Percentiles rank a stretch among this genome's conserved stretches.
These are phyloP conservation scores for Oscheius sp. DNA, from an alignment of 1,140 invertebrate genomes.

Conservation along the genomic window DNA sequence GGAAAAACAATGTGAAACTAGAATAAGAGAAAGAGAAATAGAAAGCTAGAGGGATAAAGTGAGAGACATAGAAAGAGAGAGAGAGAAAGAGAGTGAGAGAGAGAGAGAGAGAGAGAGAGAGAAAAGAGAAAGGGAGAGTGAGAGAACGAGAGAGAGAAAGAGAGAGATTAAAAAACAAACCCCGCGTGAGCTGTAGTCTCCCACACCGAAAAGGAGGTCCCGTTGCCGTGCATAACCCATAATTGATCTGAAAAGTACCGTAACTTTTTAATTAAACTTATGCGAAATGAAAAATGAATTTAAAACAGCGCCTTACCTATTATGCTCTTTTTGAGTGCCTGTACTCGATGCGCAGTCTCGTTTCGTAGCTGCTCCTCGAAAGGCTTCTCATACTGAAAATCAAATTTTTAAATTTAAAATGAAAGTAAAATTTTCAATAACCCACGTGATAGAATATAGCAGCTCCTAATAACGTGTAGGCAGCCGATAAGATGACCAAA, in stretches of 20 bases:
- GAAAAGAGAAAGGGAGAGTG: too few species aligned
- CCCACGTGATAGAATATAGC: slow-evolving; percentile 56
- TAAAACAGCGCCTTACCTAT: too few species aligned
- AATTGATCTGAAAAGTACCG: slow-evolving; percentile 28
- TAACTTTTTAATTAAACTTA: background rate
- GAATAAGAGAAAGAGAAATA: too few species aligned
- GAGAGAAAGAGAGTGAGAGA: too few species aligned
- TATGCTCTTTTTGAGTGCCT: slow-evolving; percentile 45
- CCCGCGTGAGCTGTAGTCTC: slow-evolving; percentile 28
- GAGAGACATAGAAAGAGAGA: too few species aligned
- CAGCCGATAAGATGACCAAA: slow-evolving; percentile 53
- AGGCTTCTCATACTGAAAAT: slow-evolving; percentile 38
- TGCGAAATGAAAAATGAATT: too few species aligned
- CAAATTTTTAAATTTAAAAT: background rate
- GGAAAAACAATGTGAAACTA: too few species aligned
- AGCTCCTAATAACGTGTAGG: slow-evolving; percentile 56
- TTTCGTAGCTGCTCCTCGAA: slow-evolving; percentile 48
- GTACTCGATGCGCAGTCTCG: slow-evolving; percentile 50
- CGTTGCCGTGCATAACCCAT: slow-evolving; percentile 45
- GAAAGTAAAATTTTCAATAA: slow-evolving; percentile 17
- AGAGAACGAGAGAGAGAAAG: background rate
- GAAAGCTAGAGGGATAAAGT: too few species aligned
- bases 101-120: too few species aligned
- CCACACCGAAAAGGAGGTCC: slow-evolving; percentile 12
- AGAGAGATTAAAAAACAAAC: background rate